A percentile compares a stretch with the other conserved stretches of the same genome.
These are phyloP conservation scores for Phyllopteryx taeniolatus DNA, from an alignment of 2,113 vertebrate genomes.

Conservation along the genomic window DNA sequence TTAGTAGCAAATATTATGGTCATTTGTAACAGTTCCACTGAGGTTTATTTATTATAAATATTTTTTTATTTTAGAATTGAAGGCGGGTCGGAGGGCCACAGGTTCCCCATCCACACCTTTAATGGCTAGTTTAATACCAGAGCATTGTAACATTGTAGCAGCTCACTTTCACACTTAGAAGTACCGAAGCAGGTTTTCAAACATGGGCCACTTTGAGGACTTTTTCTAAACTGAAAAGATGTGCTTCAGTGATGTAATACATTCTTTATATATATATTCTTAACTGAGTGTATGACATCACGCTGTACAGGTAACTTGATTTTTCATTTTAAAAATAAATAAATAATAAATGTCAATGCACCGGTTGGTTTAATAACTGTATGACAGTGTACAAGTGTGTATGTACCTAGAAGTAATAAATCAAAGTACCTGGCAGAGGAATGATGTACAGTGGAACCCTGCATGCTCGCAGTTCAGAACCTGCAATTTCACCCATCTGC, in stretches of 20 bases:
- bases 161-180: slow-evolving; percentile 6
- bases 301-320: slow-evolving; percentile 62
- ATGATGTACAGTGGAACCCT: slow-evolving; percentile 8
- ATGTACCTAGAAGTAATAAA: background rate
- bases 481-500: too few relatives aligned
- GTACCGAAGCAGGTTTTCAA: slow-evolving; percentile 1
- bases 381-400: slow-evolving; percentile 1
- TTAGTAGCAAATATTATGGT: background rate
- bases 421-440: slow-evolving; percentile 30
- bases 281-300: slow-evolving; percentile 48
- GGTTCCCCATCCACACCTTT: background rate
- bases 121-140: background rate
- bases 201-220: background rate
- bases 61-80: too few relatives aligned
- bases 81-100: background rate
- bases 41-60: too few relatives aligned
- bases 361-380: slow-evolving; percentile 36
- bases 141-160: slow-evolving; percentile 28
- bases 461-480: too few relatives aligned
- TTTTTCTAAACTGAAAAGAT: slow-evolving; percentile 61
- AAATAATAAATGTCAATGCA: slow-evolving; percentile 46
- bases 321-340: slow-evolving; percentile 44
- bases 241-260: slow-evolving; percentile 73
- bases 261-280: slow-evolving; percentile 65
- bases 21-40: background rate